A percentile compares a stretch with the other conserved stretches of the same genome.
Evolutionary conservation across 1,140 invertebrate genomes (phyloP).

Genomic region (Penaeus japonicus): DNA sequence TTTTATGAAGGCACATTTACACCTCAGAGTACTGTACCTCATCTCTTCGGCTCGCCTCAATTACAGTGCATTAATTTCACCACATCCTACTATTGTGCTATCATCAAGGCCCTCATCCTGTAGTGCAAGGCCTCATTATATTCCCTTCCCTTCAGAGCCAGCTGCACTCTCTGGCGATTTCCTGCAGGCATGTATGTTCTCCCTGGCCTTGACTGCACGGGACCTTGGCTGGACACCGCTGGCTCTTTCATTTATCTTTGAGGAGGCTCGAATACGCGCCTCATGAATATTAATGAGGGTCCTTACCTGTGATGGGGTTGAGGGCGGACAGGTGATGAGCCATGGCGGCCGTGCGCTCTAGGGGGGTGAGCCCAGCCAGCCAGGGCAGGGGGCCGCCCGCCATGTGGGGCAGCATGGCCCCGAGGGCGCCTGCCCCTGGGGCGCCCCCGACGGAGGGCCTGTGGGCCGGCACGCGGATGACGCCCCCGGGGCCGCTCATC

Average conservation of each 20-base stretch:
- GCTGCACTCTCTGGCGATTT: no score
- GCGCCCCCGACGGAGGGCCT: conserved; percentile 52
- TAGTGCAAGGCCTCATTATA: no score
- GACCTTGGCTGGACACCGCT: background rate
- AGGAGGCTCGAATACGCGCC: background rate
- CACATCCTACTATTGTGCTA: no score
- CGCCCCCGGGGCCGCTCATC: conserved; percentile 53
- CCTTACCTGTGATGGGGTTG: conserved; percentile 55
- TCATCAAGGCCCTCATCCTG: no score
- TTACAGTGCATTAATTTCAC: no score
- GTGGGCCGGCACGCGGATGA: conserved; percentile 57
- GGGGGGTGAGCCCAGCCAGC: conserved; percentile 57
- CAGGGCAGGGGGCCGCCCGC: conserved; percentile 50
- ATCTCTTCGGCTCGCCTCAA: no score
- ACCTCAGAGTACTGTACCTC: no score
- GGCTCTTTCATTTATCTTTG: background rate
- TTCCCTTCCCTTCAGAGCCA: no score
- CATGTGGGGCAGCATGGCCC: conserved; percentile 47
- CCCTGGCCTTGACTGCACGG: no score
- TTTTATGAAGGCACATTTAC: no score
- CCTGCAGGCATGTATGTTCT: no score
- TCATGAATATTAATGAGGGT: background rate
- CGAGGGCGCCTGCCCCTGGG: conserved; percentile 18
- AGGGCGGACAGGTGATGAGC: conserved; percentile 57
- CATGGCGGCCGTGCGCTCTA: conserved; percentile 57